Percentiles rank a stretch among this genome's conserved stretches.
phyloP scores from a whole-genome alignment of 2,888 invertebrate species.

The Boloria selene region DNA sequence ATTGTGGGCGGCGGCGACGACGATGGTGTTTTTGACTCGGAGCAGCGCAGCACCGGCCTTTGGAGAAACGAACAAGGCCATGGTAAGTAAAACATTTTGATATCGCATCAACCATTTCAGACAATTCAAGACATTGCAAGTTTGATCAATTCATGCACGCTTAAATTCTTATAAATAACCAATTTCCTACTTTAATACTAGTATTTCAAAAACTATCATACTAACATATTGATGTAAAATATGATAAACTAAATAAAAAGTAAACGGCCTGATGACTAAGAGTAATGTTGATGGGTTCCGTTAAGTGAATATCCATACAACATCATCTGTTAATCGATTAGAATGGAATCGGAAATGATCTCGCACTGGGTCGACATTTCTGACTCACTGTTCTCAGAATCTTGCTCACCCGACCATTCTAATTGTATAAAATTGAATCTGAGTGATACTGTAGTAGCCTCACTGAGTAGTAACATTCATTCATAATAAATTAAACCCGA shows the following conservation, averaged over 20 bases:
- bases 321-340: conserved; percentile 47
- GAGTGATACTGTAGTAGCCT: conserved; percentile 47
- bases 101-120: conserved; percentile 27
- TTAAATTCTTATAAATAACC: neutral
- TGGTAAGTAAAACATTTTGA: conserved; percentile 59
- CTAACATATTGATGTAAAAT: neutral
- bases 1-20: conserved; percentile 58
- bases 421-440: conserved; percentile 52
- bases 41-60: conserved; percentile 72
- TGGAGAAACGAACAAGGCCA: conserved; percentile 70
- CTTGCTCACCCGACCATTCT: conserved; percentile 50
- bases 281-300: conserved; percentile 42
- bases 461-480: conserved; percentile 62
- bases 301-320: conserved; percentile 38
- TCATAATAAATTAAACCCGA: conserved; percentile 63
- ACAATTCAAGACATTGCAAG: conserved; percentile 12
- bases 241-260: conserved; percentile 2
- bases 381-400: conserved; percentile 52
- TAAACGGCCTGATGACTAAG: conserved; percentile 24
- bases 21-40: conserved; percentile 62
- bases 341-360: conserved; percentile 62
- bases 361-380: conserved; percentile 50
- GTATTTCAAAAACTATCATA: neutral
- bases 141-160: conserved; percentile 1
- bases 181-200: neutral